phyloP scores from a whole-genome alignment of 2,113 vertebrate genomes.

The Myiozetetes cayanensis region DNA sequence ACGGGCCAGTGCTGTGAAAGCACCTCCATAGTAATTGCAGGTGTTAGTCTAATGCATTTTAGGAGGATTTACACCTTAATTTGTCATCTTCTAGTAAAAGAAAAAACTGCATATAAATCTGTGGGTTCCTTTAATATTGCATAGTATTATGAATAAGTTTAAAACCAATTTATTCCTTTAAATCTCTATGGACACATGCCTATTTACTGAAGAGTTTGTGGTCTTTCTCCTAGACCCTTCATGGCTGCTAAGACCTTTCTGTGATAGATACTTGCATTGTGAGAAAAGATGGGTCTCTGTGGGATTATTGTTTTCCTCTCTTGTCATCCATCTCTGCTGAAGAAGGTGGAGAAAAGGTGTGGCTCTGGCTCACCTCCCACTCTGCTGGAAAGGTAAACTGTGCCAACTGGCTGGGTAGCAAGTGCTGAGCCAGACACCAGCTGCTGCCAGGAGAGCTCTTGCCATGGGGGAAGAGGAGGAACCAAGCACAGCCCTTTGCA shows the following conservation, averaged over 20 bases:
- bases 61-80: background rate
- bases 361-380: background rate
- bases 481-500: background rate
- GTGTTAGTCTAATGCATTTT: background rate
- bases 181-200: fast-evolving
- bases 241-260: background rate
- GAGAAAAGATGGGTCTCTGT: background rate
- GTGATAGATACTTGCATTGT: fast-evolving
- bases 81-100: background rate
- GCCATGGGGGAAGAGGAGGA: background rate
- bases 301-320: background rate
- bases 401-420: background rate
- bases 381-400: background rate
- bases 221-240: background rate
- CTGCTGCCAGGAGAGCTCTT: background rate
- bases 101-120: background rate
- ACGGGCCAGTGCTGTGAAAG: background rate
- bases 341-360: background rate
- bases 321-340: background rate
- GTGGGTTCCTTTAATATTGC: background rate
- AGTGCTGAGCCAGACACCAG: background rate
- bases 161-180: background rate
- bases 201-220: background rate
- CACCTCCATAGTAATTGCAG: background rate
- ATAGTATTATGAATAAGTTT: background rate